A percentile compares a stretch with the other conserved stretches of the same genome.
Evolutionary conservation across 2,113 vertebrate genomes (phyloP).

Genomic region (Sphaerodactylus townsendi): DNA sequence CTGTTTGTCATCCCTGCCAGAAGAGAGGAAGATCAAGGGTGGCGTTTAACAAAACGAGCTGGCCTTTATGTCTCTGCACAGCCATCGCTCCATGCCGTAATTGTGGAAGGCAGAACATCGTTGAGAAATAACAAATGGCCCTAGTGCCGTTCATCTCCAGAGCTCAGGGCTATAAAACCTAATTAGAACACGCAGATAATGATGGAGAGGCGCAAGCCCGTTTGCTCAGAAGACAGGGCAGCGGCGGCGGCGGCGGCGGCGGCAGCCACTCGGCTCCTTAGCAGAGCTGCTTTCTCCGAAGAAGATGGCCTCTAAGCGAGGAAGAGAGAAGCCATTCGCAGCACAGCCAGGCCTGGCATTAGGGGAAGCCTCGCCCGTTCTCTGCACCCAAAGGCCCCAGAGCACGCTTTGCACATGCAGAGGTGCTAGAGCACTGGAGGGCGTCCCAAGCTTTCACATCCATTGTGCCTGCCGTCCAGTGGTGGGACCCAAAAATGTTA

Average conservation of each 20-base stretch:
- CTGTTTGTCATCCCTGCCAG: background rate
- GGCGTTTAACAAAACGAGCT: background rate
- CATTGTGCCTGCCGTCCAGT: too few species aligned
- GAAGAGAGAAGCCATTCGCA: background rate
- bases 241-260: too few species aligned
- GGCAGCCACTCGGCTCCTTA: slow-evolving; percentile 55
- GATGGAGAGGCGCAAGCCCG: slow-evolving; percentile 19
- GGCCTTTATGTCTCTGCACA: slow-evolving; percentile 12
- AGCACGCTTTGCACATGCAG: too few species aligned
- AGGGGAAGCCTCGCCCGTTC: background rate
- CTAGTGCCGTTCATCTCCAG: background rate
- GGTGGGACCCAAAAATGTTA: too few species aligned
- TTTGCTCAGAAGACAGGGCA: slow-evolving; percentile 13
- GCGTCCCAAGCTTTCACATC: too few species aligned
- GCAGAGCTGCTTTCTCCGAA: fast-evolving
- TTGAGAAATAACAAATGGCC: slow-evolving; percentile 55
- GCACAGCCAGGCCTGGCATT: fast-evolving
- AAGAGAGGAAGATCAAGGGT: slow-evolving; percentile 14
- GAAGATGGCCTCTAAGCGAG: background rate
- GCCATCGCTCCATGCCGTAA: background rate
- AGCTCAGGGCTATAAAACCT: slow-evolving; percentile 31
- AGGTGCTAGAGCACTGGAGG: too few species aligned
- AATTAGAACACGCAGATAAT: slow-evolving; percentile 57
- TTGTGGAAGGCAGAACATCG: slow-evolving; percentile 28
- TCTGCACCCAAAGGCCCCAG: too few species aligned